Conservation (phyloP, 1,140 invertebrate species). For the Drosophila truncata region DNA sequence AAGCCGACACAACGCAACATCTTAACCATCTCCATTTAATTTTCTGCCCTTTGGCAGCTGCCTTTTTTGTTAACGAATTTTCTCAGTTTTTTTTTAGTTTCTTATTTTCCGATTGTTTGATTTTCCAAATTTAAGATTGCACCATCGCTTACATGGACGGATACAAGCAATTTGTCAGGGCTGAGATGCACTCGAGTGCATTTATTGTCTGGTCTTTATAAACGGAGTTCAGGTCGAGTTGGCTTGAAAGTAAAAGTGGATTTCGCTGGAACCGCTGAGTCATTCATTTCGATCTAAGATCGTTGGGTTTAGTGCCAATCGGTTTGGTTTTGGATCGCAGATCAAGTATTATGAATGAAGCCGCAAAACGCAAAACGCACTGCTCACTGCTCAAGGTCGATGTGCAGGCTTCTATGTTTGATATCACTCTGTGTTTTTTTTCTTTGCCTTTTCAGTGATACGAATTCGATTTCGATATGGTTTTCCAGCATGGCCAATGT, state of each 20-base stretch:
- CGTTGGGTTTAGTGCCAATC: constrained; percentile 40
- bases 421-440: constrained; percentile 46
- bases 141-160: constrained; percentile 47
- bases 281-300: constrained; percentile 39
- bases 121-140: constrained; percentile 41
- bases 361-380: constrained; percentile 40
- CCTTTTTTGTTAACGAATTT: not conserved
- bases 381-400: constrained; percentile 60
- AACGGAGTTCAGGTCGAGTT: constrained; percentile 50
- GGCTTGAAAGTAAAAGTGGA: constrained; percentile 71
- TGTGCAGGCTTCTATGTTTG: constrained; percentile 75
- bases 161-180: constrained; percentile 70
- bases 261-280: constrained; percentile 57
- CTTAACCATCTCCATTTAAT: constrained; percentile 26
- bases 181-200: constrained; percentile 60
- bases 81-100: constrained; percentile 2
- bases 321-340: constrained; percentile 14
- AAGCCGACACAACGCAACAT: constrained; percentile 49
- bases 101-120: constrained; percentile 28
- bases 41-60: constrained; percentile 52
- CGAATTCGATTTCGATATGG: constrained; percentile 55
- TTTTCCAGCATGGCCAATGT: constrained; percentile 67
- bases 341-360: constrained; percentile 64
- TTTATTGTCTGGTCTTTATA: constrained; percentile 17
- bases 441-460: constrained; percentile 40